These are phyloP conservation scores for Helicoverpa armigera DNA, from an alignment of 1,140 invertebrate species.

Conservation along the genomic window DNA sequence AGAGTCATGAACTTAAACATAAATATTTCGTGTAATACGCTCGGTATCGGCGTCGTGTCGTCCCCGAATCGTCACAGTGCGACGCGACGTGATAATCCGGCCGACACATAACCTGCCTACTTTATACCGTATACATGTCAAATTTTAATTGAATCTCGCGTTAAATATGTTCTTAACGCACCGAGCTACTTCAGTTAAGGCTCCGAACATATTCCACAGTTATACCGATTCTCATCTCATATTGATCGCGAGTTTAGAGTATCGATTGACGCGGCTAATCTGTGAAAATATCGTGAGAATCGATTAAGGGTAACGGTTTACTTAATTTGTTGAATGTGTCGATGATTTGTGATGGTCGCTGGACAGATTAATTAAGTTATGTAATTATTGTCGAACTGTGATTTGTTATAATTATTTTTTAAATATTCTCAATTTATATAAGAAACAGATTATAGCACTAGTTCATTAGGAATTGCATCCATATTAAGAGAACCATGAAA, in stretches of 20 bases:
- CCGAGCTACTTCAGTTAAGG: conserved; percentile 54
- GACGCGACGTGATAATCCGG: conserved; percentile 41
- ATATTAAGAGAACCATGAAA: too few species aligned
- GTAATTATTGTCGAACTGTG: too few species aligned
- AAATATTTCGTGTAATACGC: neutral
- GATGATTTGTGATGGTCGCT: neutral
- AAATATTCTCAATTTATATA: too few species aligned
- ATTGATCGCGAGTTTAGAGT: conserved; percentile 10
- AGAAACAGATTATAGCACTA: too few species aligned
- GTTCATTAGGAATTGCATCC: too few species aligned
- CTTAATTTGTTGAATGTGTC: conserved; percentile 4
- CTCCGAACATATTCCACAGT: neutral
- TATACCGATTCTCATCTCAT: conserved; percentile 4
- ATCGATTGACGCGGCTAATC: neutral
- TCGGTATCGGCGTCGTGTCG: neutral
- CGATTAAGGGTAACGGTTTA: conserved; percentile 5
- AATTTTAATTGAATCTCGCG: conserved; percentile 78
- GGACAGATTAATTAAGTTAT: neutral
- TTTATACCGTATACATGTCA: conserved; percentile 74
- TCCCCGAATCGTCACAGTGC: neutral
- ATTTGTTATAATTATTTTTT: too few species aligned
- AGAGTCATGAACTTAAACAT: neutral
- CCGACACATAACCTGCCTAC: conserved; percentile 49
- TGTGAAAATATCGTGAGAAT: conserved; percentile 36
- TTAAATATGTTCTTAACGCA: conserved; percentile 75